These are phyloP conservation scores for Sebastes matsubarae DNA, from an alignment of 2,797 vertebrate species.

Conservation along the genomic window DNA sequence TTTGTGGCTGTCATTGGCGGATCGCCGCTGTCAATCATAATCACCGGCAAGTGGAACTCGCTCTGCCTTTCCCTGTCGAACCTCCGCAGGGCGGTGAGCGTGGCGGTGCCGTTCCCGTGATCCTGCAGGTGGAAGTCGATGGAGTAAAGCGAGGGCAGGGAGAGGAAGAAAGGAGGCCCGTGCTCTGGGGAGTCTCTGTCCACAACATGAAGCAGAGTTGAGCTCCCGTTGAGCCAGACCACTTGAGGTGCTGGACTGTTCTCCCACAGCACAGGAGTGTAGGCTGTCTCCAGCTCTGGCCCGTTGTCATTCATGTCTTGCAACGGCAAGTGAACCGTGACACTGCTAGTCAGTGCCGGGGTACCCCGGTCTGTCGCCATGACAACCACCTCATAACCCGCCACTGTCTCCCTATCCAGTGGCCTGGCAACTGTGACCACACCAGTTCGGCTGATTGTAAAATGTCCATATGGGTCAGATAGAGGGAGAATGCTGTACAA, in stretches of 20 bases:
- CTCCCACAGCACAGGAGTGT: slow-evolving; percentile 89
- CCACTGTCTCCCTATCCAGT: slow-evolving; percentile 84
- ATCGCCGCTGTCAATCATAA: slow-evolving; percentile 86
- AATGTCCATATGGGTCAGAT: slow-evolving; percentile 84
- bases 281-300: slow-evolving; percentile 85
- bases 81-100: slow-evolving; percentile 85
- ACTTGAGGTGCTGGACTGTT: slow-evolving; percentile 84
- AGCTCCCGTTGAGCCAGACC: slow-evolving; percentile 85
- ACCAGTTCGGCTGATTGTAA: slow-evolving; percentile 81
- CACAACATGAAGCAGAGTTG: slow-evolving; percentile 82
- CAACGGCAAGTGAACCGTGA: slow-evolving; percentile 84
- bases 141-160: slow-evolving; percentile 77
- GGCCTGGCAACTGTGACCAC: slow-evolving; percentile 79
- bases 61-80: slow-evolving; percentile 89
- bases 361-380: slow-evolving; percentile 87
- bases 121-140: slow-evolving; percentile 90
- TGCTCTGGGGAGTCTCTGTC: slow-evolving; percentile 87
- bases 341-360: slow-evolving; percentile 83
- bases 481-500: slow-evolving; percentile 83
- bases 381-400: slow-evolving; percentile 83
- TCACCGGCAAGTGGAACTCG: slow-evolving; percentile 83
- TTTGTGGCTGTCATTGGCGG: slow-evolving; percentile 85
- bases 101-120: slow-evolving; percentile 88
- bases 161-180: slow-evolving; percentile 86
- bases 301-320: slow-evolving; percentile 91